Percentiles rank a stretch among this genome's conserved stretches.
These are phyloP conservation scores for Sardina pilchardus DNA, from an alignment of 2,113 vertebrate genomes.

Conservation along the genomic window DNA sequence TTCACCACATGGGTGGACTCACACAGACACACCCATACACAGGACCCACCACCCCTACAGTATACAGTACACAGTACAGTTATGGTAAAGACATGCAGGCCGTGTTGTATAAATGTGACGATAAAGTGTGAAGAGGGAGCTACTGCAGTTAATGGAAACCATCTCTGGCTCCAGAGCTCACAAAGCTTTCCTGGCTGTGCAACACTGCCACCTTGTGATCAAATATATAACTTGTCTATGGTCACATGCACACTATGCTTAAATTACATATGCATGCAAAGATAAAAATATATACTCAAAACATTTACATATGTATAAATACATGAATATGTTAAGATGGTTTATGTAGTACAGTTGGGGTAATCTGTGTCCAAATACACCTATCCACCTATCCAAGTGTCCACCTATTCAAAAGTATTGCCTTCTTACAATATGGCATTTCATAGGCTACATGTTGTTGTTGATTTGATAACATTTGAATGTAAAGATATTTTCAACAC, in stretches of 20 bases:
- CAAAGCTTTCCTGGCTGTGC: background rate
- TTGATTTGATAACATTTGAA: background rate
- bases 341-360: too few species aligned
- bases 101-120: background rate
- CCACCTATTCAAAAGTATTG: too few species aligned
- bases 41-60: too few species aligned
- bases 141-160: background rate
- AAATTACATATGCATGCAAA: background rate
- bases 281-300: background rate
- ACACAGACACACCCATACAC: background rate
- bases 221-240: background rate
- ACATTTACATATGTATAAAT: background rate
- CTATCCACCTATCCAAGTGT: background rate
- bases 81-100: background rate
- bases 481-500: background rate
- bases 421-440: background rate
- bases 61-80: background rate
- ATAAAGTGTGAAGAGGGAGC: background rate
- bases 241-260: background rate
- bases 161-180: background rate
- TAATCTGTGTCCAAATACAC: background rate
- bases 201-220: conserved; percentile 26
- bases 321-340: too few species aligned
- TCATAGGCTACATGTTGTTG: background rate
- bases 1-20: too few species aligned